Conservation (phyloP, 1,140 invertebrate species). For the Pachyrhynchus sulphureomaculatus region DNA sequence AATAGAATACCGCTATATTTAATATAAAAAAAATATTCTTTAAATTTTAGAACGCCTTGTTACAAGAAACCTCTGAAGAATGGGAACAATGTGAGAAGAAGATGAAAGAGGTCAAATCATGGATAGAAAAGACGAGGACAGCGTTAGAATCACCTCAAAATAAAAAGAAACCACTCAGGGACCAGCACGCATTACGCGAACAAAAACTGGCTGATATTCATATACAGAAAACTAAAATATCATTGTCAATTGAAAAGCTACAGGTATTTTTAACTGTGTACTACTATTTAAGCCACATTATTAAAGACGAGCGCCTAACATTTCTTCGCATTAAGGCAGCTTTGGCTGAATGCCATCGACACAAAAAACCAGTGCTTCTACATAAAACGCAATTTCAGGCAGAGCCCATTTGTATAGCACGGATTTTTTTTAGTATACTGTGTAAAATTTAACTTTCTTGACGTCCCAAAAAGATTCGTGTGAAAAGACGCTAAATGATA, state of each 20-base stretch:
- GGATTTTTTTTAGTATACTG: no score
- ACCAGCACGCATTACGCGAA: constrained; percentile 80
- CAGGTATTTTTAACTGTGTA: constrained; percentile 60
- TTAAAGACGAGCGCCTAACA: no score
- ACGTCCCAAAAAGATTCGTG: no score
- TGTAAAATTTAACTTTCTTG: no score
- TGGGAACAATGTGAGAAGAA: constrained; percentile 96
- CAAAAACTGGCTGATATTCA: constrained; percentile 85
- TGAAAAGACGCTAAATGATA: no score
- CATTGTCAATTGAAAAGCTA: constrained; percentile 89
- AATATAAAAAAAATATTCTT: no score
- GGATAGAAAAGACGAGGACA: constrained; percentile 84
- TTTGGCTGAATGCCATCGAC: background rate
- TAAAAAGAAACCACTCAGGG: constrained; percentile 81
- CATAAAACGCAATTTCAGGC: no score
- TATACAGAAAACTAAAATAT: constrained; percentile 88
- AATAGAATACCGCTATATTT: no score
- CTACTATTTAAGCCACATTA: no score
- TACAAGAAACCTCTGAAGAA: constrained; percentile 90
- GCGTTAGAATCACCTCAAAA: constrained; percentile 76
- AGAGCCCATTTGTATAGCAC: no score
- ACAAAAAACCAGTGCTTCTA: no score
- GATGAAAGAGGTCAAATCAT: constrained; percentile 82
- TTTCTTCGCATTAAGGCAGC: no score
- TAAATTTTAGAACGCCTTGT: constrained; percentile 71